A percentile compares a stretch with the other conserved stretches of the same genome.
phyloP scores from a whole-genome alignment of 1,140 invertebrate species.

The Cylas formicarius region DNA sequence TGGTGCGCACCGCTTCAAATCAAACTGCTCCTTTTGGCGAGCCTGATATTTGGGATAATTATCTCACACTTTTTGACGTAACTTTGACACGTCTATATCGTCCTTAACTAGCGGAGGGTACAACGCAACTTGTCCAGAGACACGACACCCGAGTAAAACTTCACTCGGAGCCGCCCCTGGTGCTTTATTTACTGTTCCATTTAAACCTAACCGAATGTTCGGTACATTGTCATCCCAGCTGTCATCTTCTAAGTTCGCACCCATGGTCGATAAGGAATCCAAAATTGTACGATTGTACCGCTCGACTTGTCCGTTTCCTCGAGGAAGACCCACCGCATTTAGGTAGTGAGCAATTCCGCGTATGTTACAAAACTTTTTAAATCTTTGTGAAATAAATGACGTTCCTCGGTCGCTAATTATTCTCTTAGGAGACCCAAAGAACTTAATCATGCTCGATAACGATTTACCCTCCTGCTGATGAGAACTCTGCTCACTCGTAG shows the following conservation, averaged over 20 bases:
- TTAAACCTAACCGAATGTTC: conserved; percentile 21
- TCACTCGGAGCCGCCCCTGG: conserved; percentile 13
- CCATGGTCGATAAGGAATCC: conserved; percentile 24
- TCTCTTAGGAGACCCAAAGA: conserved; percentile 27
- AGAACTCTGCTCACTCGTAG: too few relatives aligned
- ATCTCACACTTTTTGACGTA: conserved; percentile 14
- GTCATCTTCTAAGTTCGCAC: conserved; percentile 10
- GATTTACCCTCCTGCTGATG: too few relatives aligned
- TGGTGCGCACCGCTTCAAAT: too few relatives aligned
- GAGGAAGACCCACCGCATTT: conserved; percentile 29
- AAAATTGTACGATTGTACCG: conserved; percentile 23
- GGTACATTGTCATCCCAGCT: conserved; percentile 16
- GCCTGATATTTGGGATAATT: conserved; percentile 8
- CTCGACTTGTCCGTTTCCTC: conserved; percentile 33
- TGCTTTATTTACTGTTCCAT: conserved; percentile 12
- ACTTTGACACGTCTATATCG: conserved; percentile 5
- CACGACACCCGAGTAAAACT: conserved; percentile 14
- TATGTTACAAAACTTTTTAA: conserved; percentile 23
- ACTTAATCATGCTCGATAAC: conserved; percentile 14
- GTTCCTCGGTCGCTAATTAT: conserved; percentile 27
- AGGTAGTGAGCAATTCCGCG: conserved; percentile 22
- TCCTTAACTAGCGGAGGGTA: background rate
- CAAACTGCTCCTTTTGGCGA: conserved; percentile 15
- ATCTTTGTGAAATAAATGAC: conserved; percentile 25
- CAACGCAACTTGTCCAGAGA: conserved; percentile 4